phyloP scores from a whole-genome alignment of 2,888 invertebrate genomes.

The Erebia palarica region DNA sequence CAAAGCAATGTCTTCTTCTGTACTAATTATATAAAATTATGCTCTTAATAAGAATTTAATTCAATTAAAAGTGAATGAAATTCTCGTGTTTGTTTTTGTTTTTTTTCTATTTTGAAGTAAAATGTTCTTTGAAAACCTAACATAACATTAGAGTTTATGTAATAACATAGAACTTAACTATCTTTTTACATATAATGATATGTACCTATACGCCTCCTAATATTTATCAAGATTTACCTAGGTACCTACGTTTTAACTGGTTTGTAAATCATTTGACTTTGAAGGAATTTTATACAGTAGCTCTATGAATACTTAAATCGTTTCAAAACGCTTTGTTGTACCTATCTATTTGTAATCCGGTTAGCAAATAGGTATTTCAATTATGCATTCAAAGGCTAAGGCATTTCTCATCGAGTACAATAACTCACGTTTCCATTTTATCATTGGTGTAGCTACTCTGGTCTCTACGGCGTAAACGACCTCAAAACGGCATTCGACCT shows the following conservation, averaged over 20 bases:
- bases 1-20: too few species aligned
- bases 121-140: neutral
- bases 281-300: neutral
- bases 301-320: constrained; percentile 22
- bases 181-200: too few species aligned
- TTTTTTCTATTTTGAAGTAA: too few species aligned
- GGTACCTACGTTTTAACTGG: neutral
- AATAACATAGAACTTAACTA: too few species aligned
- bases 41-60: too few species aligned
- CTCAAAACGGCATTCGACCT: constrained; percentile 81
- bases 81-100: too few species aligned
- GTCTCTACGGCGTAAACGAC: constrained; percentile 71
- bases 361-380: constrained; percentile 65
- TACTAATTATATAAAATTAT: too few species aligned
- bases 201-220: too few species aligned
- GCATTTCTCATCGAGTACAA: constrained; percentile 56
- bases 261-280: neutral
- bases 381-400: constrained; percentile 55
- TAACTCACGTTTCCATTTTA: constrained; percentile 57
- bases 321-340: constrained; percentile 61
- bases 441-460: constrained; percentile 53
- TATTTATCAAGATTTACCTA: too few species aligned
- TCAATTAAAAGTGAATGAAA: too few species aligned
- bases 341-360: constrained; percentile 69
- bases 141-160: neutral